Evolutionary conservation across 2,113 vertebrate species (phyloP), one percentile per base, ranked within the genome.

Genomic region (Nothobranchius kuhntae): DNA sequence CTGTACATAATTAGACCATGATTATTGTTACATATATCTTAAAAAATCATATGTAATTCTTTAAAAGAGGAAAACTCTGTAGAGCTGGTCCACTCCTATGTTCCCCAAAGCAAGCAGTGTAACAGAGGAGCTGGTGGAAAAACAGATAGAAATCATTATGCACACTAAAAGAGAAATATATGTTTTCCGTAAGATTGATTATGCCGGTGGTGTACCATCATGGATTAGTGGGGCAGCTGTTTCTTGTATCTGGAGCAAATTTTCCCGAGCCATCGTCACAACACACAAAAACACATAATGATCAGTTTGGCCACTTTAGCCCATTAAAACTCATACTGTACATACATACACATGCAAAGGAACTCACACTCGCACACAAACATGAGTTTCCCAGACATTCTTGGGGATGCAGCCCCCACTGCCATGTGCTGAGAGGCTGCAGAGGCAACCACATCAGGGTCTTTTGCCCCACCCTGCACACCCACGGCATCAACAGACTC

Each of bases 381-480:
- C 9, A 46, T 59, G 69, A 58, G 58, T 64, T 87, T 90, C 73
- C 84, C 86, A 89, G 79, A 84, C 81, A 75, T 83, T 86, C 45
- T 48, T 77, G 50, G 62, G 64, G 75, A 81, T 75, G 71, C 70
- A 82, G 85, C 73, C 81, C 75, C 81, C 55, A 30, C 70, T 69
- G 12, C 78, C 80, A 85, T 89, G 87, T 87, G 86, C 73, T 83
- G 73, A 78, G 80, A 86, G 78, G 81, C 65, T 44, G 14, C 65
- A 81, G 65, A 67, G 76, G 67, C 65, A 56, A 86, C 88, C 87
- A 86, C 89, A 91, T 86, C 73, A 84, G 77, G 83, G 81, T 85
- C 74, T 74, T 38, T 44, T 1, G 58, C 78, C 55, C 82, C 75
- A 77, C 89, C 89, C 84, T 74, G 72, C 61, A 84, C 82, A 85